Evolutionary conservation across 2,888 invertebrate genomes (phyloP), one percentile per base, ranked within the genome.

Genomic region (Erannis defoliaria): DNA sequence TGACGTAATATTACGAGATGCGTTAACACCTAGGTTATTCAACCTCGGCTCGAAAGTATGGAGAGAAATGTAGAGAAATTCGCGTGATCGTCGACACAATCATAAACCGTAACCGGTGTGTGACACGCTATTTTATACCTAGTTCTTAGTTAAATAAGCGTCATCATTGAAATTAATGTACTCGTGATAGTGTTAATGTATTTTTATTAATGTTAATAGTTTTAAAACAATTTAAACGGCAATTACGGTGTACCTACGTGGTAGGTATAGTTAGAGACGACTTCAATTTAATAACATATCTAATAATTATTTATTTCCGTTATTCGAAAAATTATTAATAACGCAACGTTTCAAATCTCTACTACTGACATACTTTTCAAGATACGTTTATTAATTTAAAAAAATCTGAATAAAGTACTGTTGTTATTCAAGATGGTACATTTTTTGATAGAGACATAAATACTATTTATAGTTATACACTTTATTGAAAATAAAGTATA

Each of bases 61-160:
- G 64, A 78, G 88, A 89, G 89, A 90, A 89, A 90, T 87, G 87
- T 70, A 81, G 88, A 88, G 89, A 90, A 87, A 90, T 87, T 88
- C 85, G 79, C 85, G 77, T 81, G 62, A 83, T 80, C 81, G 82
- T 74, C 81, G 78, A 81, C 80, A 70, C 68, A 77, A 66, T 71
- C 75, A 72, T 66, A 75, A 60, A 77, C 77, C 83, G 84, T 84
- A 77, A 85, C 85, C 74, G 23, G 31, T 46, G n/a, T 19, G 46
- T 35, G 60, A 53, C 70, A 70, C 57, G 62, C 57, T 37, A 66
- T 53, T 65, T 19, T 68, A 43, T 43, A 67, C 69, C 62, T 66
- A 73, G 60, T 62, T 3, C 0, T 0, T 12, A 0, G 18, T 18
- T 16, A 2, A 6, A 55, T 72, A 76, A 60, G 68, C 67, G 53